These are phyloP conservation scores for Oophaga sylvatica DNA, from an alignment of 2,797 vertebrate genomes.

Conservation along the genomic window DNA sequence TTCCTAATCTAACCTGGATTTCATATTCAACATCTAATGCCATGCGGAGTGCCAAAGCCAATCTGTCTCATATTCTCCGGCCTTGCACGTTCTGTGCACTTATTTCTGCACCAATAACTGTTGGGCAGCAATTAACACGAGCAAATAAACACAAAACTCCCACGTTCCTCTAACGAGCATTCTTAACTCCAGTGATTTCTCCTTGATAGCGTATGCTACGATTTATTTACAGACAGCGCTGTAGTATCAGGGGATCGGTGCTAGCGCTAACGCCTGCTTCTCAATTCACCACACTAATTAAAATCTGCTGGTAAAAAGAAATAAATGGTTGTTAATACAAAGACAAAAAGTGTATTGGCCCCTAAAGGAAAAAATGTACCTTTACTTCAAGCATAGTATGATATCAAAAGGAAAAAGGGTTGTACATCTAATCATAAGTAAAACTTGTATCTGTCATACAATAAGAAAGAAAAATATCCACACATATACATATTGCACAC, in stretches of 20 bases:
- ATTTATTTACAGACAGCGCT: constrained; percentile 50
- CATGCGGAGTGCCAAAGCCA: constrained; percentile 11
- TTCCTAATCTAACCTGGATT: constrained; percentile 54
- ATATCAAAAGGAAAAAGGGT: not conserved
- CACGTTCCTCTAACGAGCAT: constrained; percentile 49
- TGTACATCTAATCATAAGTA: too few species aligned
- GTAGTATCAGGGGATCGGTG: constrained; percentile 39
- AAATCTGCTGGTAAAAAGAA: constrained; percentile 26
- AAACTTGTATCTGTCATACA: too few species aligned
- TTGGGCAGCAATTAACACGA: constrained; percentile 56
- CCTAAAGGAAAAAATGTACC: not conserved
- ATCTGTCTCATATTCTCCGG: constrained; percentile 41
- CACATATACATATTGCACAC: too few species aligned
- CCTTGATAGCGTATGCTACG: constrained; percentile 33
- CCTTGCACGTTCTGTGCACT: constrained; percentile 23
- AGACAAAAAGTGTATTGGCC: not conserved
- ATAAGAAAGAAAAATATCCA: too few species aligned
- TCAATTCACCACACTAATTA: constrained; percentile 25
- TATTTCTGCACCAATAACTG: constrained; percentile 51
- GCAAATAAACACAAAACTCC: constrained; percentile 59
- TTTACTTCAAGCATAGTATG: not conserved
- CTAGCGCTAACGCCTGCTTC: not conserved
- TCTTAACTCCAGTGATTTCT: constrained; percentile 36
- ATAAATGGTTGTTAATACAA: constrained; percentile 10
- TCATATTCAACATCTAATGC: constrained; percentile 30